Evolutionary conservation across 2,888 invertebrate species (phyloP).

Genomic region (Drosophila crucigera): DNA sequence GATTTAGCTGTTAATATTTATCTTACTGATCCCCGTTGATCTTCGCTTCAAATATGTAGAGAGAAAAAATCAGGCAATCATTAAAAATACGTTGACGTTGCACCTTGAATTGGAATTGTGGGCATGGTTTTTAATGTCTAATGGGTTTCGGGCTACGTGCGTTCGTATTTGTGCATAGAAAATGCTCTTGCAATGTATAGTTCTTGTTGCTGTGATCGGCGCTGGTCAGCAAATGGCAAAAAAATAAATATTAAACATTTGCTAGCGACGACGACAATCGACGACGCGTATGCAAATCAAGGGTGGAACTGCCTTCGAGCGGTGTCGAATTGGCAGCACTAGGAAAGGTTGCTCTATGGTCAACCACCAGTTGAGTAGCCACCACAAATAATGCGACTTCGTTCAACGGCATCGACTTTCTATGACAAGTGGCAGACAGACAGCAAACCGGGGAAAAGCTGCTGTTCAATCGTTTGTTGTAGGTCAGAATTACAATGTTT

Average conservation of each 20-base stretch:
- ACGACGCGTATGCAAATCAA: slow-evolving; percentile 58
- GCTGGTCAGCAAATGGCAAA: slow-evolving; percentile 81
- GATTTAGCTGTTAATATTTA: not conserved
- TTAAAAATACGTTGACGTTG: slow-evolving; percentile 28
- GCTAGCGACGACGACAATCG: slow-evolving; percentile 19
- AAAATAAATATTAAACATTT: slow-evolving; percentile 79
- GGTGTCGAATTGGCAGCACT: slow-evolving; percentile 10
- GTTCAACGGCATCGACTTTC: slow-evolving; percentile 1
- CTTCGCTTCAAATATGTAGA: slow-evolving; percentile 1
- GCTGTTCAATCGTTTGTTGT: slow-evolving; percentile 34
- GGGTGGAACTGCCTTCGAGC: slow-evolving; percentile 22
- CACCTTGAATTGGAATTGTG: slow-evolving; percentile 47
- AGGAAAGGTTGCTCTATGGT: slow-evolving; percentile 48
- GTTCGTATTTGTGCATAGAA: slow-evolving; percentile 31
- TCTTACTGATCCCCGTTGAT: not conserved
- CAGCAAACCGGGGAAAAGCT: slow-evolving; percentile 27
- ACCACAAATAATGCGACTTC: slow-evolving; percentile 27
- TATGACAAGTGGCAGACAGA: slow-evolving; percentile 7
- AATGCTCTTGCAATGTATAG: slow-evolving; percentile 43
- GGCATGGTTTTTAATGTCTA: slow-evolving; percentile 38
- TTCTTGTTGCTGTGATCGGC: slow-evolving; percentile 76
- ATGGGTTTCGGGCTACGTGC: slow-evolving; percentile 33
- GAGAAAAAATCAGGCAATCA: slow-evolving; percentile 7
- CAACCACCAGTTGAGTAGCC: slow-evolving; percentile 24
- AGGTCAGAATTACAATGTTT: slow-evolving; percentile 34